Conservation (phyloP, 2,797 vertebrate species). For the Glossophaga mutica region DNA sequence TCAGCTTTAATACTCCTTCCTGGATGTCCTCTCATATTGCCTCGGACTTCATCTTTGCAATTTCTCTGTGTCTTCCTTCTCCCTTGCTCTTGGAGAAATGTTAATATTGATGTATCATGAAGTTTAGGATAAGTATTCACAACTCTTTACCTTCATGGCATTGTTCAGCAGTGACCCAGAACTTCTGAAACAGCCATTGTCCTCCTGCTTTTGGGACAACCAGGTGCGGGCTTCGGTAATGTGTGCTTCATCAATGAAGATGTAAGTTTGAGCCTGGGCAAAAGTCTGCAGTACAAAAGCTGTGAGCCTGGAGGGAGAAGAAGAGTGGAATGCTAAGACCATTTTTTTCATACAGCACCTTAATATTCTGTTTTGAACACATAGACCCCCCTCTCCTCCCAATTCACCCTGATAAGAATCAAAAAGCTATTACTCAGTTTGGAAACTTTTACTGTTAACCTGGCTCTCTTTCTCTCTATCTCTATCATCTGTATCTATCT, state of each 20-base stretch:
- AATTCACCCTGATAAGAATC: background rate
- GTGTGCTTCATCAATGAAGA: conserved; percentile 83
- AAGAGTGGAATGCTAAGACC: background rate
- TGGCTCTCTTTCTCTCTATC: too few relatives aligned
- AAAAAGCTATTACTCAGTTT: background rate
- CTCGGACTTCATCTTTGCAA: background rate
- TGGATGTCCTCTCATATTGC: background rate
- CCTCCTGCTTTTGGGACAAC: conserved; percentile 81
- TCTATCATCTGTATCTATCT: too few relatives aligned
- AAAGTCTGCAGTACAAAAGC: conserved; percentile 93
- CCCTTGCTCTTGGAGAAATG: background rate
- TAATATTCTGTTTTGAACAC: background rate
- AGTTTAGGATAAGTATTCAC: background rate
- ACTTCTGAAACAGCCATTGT: conserved; percentile 86
- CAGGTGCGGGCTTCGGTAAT: conserved; percentile 82
- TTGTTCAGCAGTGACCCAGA: conserved; percentile 88
- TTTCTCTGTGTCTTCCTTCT: background rate
- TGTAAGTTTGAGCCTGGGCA: conserved; percentile 79
- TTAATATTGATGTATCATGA: background rate
- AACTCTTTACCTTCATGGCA: conserved; percentile 83
- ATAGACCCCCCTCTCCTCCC: too few relatives aligned
- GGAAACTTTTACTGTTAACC: background rate
- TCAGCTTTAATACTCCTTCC: background rate
- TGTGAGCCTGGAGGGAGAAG: conserved; percentile 85
- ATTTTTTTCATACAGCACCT: background rate